A percentile compares a stretch with the other conserved stretches of the same genome.
phyloP scores from a whole-genome alignment of 2,113 vertebrate genomes.

The Tretioscincus oriximinensis region DNA sequence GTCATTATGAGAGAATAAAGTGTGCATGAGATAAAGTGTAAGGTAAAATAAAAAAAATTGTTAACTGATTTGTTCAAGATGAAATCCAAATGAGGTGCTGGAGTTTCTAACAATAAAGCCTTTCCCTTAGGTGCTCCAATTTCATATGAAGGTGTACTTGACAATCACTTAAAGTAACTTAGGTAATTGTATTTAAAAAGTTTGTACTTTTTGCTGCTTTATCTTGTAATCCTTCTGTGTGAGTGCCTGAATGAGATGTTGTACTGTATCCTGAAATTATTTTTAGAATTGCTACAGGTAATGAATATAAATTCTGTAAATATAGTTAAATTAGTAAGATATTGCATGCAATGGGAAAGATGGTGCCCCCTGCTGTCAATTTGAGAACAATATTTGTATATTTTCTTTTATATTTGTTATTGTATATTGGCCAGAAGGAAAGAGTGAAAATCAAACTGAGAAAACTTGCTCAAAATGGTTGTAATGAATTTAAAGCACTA shows the following conservation, averaged over 20 bases:
- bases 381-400: not conserved
- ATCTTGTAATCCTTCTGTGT: slow-evolving; percentile 33
- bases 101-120: slow-evolving; percentile 31
- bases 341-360: not conserved
- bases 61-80: slow-evolving; percentile 52
- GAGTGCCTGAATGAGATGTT: not conserved
- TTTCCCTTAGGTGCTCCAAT: slow-evolving; percentile 34
- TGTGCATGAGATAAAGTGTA: not conserved
- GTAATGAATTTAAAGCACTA: not conserved
- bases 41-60: slow-evolving; percentile 26
- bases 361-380: slow-evolving; percentile 5
- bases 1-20: not conserved
- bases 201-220: slow-evolving; percentile 39
- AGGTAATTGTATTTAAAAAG: slow-evolving; percentile 17
- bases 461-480: not conserved
- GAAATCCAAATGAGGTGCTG: slow-evolving; percentile 47
- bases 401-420: slow-evolving; percentile 29
- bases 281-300: not conserved
- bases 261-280: not conserved
- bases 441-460: not conserved
- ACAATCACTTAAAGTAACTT: slow-evolving; percentile 41
- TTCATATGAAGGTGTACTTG: not conserved
- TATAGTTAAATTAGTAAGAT: not conserved
- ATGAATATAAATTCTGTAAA: not conserved
- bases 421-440: not conserved